Conservation (phyloP, 2,113 vertebrate species). For the Macroglossus sobrinus region DNA sequence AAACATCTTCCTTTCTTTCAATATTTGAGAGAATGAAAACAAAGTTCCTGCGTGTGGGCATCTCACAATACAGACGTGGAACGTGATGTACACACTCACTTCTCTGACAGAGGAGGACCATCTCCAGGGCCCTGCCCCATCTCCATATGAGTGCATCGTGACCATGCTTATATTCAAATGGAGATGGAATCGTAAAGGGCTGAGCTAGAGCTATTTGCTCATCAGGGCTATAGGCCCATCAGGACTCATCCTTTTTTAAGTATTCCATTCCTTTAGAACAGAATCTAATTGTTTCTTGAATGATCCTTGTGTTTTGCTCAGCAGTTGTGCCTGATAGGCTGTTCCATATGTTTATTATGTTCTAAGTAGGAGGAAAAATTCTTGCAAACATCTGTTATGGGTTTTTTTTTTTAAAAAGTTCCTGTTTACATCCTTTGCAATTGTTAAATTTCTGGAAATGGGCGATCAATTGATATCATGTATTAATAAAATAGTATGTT, state of each 20-base stretch:
- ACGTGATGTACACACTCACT: not conserved
- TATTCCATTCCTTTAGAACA: constrained; percentile 80
- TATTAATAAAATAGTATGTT: constrained; percentile 34
- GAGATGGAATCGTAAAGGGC: constrained; percentile 62
- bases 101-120: not conserved
- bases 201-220: constrained; percentile 69
- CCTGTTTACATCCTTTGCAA: constrained; percentile 74
- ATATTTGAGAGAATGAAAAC: constrained; percentile 1
- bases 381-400: constrained; percentile 80
- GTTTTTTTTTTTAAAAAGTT: constrained; percentile 66
- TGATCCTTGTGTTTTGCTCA: constrained; percentile 80
- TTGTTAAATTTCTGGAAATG: constrained; percentile 68
- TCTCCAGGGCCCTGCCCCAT: not conserved
- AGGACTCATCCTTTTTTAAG: constrained; percentile 81
- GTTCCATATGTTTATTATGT: constrained; percentile 84
- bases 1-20: not conserved
- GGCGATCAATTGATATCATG: constrained; percentile 29
- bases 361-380: constrained; percentile 71
- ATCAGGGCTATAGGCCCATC: constrained; percentile 77
- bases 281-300: constrained; percentile 81
- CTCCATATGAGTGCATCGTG: constrained; percentile 26
- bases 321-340: constrained; percentile 79
- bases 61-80: not conserved
- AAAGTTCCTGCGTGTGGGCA: not conserved
- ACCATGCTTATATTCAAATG: constrained; percentile 75